Evolutionary conservation across 2,797 vertebrate genomes (phyloP).

Genomic region (Myotis myotis): DNA sequence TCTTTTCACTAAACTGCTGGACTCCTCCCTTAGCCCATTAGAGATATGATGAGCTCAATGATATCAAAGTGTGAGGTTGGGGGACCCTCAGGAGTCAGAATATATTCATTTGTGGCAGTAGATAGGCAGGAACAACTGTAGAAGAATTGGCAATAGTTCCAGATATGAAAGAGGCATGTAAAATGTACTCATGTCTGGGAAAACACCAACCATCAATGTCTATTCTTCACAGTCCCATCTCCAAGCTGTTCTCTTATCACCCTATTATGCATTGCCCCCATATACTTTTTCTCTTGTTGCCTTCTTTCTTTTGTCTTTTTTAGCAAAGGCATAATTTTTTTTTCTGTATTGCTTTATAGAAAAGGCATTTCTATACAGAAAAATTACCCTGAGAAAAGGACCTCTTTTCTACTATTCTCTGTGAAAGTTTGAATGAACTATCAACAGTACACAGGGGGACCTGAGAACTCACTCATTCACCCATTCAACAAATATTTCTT

Average conservation of each 20-base stretch:
- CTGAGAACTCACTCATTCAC: not conserved
- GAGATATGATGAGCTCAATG: not conserved
- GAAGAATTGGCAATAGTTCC: not conserved
- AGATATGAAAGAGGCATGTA: not conserved
- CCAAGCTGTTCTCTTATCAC: not conserved
- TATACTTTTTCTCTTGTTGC: not conserved
- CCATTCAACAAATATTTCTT: slow-evolving; percentile 9
- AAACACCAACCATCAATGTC: not conserved
- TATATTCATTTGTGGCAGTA: not conserved
- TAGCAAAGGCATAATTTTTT: not conserved
- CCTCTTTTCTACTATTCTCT: not conserved
- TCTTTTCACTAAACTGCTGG: not conserved
- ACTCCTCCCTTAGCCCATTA: not conserved
- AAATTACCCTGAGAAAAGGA: not conserved
- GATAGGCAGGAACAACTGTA: not conserved
- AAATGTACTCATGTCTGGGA: not conserved
- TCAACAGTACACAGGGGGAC: not conserved
- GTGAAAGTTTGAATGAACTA: not conserved
- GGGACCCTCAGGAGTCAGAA: not conserved
- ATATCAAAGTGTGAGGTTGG: not conserved
- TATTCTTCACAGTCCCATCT: not conserved
- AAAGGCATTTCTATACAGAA: not conserved
- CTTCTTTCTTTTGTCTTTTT: not conserved
- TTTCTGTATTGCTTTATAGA: not conserved
- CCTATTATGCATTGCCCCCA: not conserved